phyloP scores from a whole-genome alignment of 2,797 vertebrate species.

The Nannoperca australis region DNA sequence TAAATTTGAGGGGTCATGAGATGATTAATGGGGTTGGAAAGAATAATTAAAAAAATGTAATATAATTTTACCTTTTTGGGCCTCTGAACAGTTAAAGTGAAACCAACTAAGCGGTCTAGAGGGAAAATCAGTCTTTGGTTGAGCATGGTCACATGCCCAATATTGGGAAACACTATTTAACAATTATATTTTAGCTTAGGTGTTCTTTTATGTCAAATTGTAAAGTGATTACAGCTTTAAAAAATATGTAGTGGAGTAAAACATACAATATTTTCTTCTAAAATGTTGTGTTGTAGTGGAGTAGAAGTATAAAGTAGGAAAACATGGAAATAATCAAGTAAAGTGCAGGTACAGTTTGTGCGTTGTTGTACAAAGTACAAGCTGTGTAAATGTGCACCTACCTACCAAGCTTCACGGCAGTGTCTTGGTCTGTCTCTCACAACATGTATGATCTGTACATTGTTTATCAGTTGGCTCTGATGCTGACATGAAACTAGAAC shows the following conservation, averaged over 20 bases:
- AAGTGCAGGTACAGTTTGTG: background rate
- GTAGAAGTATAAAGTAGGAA: background rate
- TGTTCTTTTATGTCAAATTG: background rate
- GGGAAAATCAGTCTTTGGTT: background rate
- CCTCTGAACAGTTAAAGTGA: no score
- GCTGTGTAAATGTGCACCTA: background rate
- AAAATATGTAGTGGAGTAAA: background rate
- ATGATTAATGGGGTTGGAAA: background rate
- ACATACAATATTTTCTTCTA: background rate
- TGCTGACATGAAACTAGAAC: slow-evolving; percentile 24
- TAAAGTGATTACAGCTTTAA: background rate
- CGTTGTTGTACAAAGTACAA: background rate
- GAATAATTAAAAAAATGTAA: background rate
- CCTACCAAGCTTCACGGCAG: background rate
- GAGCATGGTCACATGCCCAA: background rate
- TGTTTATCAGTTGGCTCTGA: slow-evolving; percentile 29
- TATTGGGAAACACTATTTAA: background rate
- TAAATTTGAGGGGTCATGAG: background rate
- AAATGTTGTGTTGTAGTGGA: background rate
- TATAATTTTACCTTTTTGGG: background rate
- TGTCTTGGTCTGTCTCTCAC: background rate
- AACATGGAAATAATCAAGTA: background rate
- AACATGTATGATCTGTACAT: slow-evolving; percentile 4
- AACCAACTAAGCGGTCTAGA: background rate
- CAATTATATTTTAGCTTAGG: background rate